Evolutionary conservation across 2,888 invertebrate genomes (phyloP).

Genomic region (Tetragnatha montana): DNA sequence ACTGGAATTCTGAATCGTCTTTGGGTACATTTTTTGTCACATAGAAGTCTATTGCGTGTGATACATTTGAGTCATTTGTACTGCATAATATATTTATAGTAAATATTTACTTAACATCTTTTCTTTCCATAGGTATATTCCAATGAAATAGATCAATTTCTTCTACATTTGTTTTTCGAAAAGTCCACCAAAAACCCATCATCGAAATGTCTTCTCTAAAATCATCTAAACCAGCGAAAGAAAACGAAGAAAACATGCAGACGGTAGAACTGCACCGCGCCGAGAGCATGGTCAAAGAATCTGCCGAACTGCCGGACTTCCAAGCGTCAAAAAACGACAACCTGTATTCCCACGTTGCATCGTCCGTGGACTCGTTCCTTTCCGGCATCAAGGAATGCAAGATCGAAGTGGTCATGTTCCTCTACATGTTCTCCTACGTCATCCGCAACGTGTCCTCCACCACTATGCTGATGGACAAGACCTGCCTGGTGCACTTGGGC

Average conservation of each 20-base stretch:
- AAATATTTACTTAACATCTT: background rate
- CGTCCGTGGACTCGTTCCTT: background rate
- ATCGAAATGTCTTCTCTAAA: background rate
- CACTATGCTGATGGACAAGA: constrained; percentile 70
- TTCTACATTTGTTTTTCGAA: background rate
- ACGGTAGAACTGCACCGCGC: constrained; percentile 49
- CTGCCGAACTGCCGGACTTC: background rate
- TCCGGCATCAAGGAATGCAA: constrained; percentile 17
- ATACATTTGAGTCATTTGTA: too few relatives aligned
- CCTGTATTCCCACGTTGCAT: background rate
- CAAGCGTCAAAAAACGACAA: background rate
- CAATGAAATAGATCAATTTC: background rate
- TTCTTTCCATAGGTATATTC: background rate
- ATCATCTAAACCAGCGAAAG: background rate
- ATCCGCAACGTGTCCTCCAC: constrained; percentile 55
- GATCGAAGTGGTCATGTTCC: constrained; percentile 60
- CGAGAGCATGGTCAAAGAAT: constrained; percentile 29
- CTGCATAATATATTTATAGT: too few relatives aligned
- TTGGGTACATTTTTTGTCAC: too few relatives aligned
- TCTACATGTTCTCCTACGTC: constrained; percentile 62
- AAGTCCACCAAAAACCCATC: background rate
- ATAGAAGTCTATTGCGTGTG: too few relatives aligned
- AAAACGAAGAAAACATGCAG: constrained; percentile 24
- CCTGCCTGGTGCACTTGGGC: constrained; percentile 63
- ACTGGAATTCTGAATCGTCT: too few relatives aligned